Base-by-base conservation (phyloP, 2,888 invertebrate genomes). In the Anticlea derivata region DNA sequence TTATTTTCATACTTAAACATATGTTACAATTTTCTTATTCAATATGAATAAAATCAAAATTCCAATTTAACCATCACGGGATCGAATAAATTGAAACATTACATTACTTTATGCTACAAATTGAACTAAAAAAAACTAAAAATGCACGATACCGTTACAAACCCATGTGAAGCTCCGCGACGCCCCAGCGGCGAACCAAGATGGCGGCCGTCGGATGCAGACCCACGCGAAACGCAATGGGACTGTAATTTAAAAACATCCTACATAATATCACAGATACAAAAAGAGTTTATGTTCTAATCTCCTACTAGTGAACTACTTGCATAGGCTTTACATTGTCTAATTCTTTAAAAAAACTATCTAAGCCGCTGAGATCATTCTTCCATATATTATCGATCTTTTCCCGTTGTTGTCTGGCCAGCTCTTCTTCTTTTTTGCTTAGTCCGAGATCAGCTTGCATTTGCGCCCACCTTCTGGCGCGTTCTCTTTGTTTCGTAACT, bases 301-400 rank as follows among this genome's bases (percentile, higher is more conserved):
- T 35, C 46, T 69, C 66, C 65, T 58, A 23, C 71, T 75, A 77
- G 61, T 67, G 76, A 61, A 74, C 66, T 64, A 79, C 55, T 60
- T 48, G 56, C 43, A 60, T 31, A 60, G 92, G 92, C 68, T 93
- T 93, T 60, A 93, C 90, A 76, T 86, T 88, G 71, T 92, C 92
- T 72, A 94, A 80, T 79, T 93, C 91, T 64, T 88, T 91, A 91
- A 94, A 94, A 81, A 94, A 94, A 71, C 84, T 89, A 83, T 94
- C 92, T 76, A 94, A 76, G 67, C 93, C 93, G 76, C 91, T 91
- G 73, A 94, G 86, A 79, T 93, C 94, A 73, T 92, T 92, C 83
- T 89, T 89, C 91, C 91, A 91, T 70, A 90, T 63, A 70, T 80
- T 79, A 81, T 88, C 83, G 52, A 90, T 83, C 79, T 86, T 90